phyloP scores from a whole-genome alignment of 1,140 invertebrate genomes.

The Scaptomyza pallida region DNA sequence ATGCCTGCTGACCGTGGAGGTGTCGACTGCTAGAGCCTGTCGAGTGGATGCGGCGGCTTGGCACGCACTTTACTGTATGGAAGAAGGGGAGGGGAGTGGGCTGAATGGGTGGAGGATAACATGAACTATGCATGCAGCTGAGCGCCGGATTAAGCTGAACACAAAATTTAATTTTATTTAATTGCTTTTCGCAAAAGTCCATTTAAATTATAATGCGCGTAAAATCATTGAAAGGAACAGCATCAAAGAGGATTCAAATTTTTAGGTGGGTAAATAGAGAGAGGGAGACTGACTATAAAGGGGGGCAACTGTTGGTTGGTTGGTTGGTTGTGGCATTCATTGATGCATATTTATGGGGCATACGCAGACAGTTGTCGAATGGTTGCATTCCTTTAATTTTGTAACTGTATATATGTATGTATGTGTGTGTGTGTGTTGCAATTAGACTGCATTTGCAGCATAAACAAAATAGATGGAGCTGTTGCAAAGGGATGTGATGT shows the following conservation, averaged over 20 bases:
- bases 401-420: no score
- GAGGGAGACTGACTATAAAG: neutral
- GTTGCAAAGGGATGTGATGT: neutral
- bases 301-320: neutral
- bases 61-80: conserved; percentile 40
- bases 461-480: conserved; percentile 4
- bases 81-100: neutral
- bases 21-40: conserved; percentile 57
- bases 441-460: conserved; percentile 59
- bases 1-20: conserved; percentile 42
- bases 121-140: conserved; percentile 78
- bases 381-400: conserved; percentile 71
- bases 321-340: conserved; percentile 17
- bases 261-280: neutral
- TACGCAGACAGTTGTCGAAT: conserved; percentile 72
- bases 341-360: conserved; percentile 77
- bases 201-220: conserved; percentile 79
- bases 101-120: conserved; percentile 53
- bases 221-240: conserved; percentile 30
- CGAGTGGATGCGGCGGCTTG: conserved; percentile 49
- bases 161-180: conserved; percentile 80
- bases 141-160: conserved; percentile 66
- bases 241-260: conserved; percentile 2
- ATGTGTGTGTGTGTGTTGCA: conserved; percentile 45
- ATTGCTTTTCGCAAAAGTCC: conserved; percentile 79